A percentile compares a stretch with the other conserved stretches of the same genome.
phyloP scores from a whole-genome alignment of 2,888 invertebrate genomes.

The Platyscelio sp. region DNA sequence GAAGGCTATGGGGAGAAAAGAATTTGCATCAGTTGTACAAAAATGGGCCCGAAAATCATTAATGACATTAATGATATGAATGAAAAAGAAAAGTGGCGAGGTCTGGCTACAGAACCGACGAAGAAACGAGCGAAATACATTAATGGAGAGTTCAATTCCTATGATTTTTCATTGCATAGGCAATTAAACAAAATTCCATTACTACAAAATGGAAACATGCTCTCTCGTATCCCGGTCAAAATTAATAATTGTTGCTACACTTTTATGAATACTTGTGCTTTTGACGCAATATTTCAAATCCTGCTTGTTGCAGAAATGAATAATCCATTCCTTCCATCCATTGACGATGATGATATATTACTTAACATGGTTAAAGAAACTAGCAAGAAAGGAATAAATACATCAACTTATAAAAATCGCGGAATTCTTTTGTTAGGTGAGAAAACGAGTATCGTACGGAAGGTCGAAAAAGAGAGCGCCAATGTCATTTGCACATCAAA shows the following conservation, averaged over 20 bases:
- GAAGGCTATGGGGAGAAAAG: slow-evolving; percentile 26
- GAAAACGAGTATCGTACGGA: not conserved
- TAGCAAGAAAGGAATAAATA: not conserved
- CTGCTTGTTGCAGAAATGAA: slow-evolving; percentile 12
- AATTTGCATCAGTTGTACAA: not conserved
- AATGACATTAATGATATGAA: not conserved
- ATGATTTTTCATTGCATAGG: not conserved
- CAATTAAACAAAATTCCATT: slow-evolving; percentile 11
- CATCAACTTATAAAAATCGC: not conserved
- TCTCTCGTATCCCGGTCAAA: not conserved
- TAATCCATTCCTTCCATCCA: not conserved
- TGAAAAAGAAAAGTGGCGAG: slow-evolving; percentile 14
- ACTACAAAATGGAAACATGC: not conserved
- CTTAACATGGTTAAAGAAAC: not conserved
- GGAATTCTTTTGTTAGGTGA: not conserved
- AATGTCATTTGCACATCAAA: not conserved
- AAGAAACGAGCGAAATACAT: not conserved
- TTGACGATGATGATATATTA: not conserved
- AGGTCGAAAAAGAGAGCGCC: not conserved
- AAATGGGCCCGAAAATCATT: not conserved
- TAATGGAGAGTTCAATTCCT: not conserved
- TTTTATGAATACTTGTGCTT: slow-evolving; percentile 10
- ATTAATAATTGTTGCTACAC: not conserved
- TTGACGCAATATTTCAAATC: slow-evolving; percentile 14
- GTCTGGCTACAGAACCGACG: not conserved